A percentile compares a stretch with the other conserved stretches of the same genome.
These are phyloP conservation scores for Odobenus rosmarus DNA, from an alignment of 2,113 vertebrate species.

Conservation along the genomic window DNA sequence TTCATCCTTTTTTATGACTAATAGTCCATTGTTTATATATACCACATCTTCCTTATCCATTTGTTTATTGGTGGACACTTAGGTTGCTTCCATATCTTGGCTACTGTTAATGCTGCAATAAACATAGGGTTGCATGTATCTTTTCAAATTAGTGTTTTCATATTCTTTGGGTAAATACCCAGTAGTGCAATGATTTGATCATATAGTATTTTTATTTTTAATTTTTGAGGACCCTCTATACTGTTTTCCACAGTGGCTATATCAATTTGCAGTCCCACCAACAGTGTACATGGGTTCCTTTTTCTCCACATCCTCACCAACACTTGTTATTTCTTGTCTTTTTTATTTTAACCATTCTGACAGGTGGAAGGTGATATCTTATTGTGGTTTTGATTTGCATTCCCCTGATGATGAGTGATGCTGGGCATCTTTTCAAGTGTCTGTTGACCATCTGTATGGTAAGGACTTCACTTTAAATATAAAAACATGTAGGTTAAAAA, in stretches of 20 bases:
- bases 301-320: not conserved
- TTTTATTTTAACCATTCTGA: not conserved
- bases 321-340: not conserved
- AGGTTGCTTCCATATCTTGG: not conserved
- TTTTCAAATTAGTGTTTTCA: not conserved
- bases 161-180: not conserved
- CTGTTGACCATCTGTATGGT: not conserved
- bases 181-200: not conserved
- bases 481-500: constrained; percentile 24
- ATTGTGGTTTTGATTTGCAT: not conserved
- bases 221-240: not conserved
- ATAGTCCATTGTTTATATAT: not conserved
- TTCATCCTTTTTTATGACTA: not conserved
- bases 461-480: not conserved
- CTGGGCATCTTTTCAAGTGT: not conserved
- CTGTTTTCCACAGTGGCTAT: not conserved
- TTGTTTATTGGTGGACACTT: not conserved
- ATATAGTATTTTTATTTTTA: not conserved
- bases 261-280: not conserved
- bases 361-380: not conserved
- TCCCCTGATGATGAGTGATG: not conserved
- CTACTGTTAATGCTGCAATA: not conserved
- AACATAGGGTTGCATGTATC: not conserved
- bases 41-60: not conserved
- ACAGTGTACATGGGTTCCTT: not conserved